Conservation (phyloP, 2,113 vertebrate species). For the Hyperopisus bebe region DNA sequence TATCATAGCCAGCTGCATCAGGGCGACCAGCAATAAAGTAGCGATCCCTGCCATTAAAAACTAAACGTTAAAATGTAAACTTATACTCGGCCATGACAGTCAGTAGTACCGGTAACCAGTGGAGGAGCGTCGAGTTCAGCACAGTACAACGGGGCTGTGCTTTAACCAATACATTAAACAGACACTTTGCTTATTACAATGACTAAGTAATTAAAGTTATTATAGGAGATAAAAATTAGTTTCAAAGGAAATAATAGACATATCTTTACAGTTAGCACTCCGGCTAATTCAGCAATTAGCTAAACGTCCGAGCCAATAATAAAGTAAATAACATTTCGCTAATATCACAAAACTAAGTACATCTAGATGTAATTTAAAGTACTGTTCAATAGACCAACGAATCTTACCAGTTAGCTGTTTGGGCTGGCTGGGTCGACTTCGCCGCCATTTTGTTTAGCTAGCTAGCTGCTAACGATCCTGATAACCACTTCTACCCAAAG, state of each 20-base stretch:
- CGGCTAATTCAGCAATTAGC: not conserved
- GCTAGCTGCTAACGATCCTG: constrained; percentile 36
- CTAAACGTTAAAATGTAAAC: too few species aligned
- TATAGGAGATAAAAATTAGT: not conserved
- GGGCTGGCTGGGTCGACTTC: constrained; percentile 53
- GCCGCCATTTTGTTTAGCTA: constrained; percentile 63
- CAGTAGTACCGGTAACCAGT: too few species aligned
- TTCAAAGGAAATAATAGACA: not conserved
- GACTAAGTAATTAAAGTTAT: not conserved
- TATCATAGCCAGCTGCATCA: too few species aligned
- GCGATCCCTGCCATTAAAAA: too few species aligned
- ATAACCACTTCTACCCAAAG: not conserved
- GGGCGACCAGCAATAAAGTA: too few species aligned
- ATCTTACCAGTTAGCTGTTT: constrained; percentile 58
- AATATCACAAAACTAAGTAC: not conserved
- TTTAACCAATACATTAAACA: not conserved
- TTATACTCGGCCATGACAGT: not conserved
- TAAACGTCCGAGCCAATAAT: not conserved
- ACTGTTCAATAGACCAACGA: not conserved
- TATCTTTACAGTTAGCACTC: not conserved
- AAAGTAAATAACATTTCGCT: not conserved
- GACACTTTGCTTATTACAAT: not conserved
- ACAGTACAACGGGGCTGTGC: not conserved
- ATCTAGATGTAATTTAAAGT: not conserved
- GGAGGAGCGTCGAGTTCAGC: too few species aligned